Percentiles rank a stretch among this genome's conserved stretches.
phyloP scores from a whole-genome alignment of 2,888 invertebrate genomes.

The Trichogramma dendrolimi region DNA sequence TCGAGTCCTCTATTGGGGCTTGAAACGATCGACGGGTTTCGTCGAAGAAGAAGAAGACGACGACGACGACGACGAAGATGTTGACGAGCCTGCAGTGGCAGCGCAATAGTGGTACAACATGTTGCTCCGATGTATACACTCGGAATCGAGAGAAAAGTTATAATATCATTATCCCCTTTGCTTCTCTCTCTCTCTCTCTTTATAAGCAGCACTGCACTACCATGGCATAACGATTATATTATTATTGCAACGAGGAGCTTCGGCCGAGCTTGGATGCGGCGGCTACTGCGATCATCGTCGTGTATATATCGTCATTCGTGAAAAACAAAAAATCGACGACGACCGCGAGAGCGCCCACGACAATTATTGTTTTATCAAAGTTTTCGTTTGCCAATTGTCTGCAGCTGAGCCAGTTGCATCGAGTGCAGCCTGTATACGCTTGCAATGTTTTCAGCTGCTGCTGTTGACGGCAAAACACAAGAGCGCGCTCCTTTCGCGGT shows the following conservation, averaged over 20 bases:
- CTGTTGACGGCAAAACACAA: neutral
- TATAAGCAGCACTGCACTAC: neutral
- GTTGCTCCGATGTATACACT: neutral
- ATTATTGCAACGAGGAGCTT: neutral
- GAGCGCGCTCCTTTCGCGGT: too few species aligned
- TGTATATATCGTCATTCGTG: too few species aligned
- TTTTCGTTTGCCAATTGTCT: too few species aligned
- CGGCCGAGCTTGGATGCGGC: neutral
- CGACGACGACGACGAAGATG: neutral
- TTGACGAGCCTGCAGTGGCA: neutral
- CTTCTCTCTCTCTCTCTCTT: neutral
- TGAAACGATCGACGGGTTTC: neutral
- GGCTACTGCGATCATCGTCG: neutral
- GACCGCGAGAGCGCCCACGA: too few species aligned
- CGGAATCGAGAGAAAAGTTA: too few species aligned
- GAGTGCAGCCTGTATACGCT: too few species aligned
- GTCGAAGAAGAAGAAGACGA: neutral
- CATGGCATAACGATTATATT: neutral
- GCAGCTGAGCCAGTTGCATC: too few species aligned
- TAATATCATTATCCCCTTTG: neutral
- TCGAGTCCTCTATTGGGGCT: too few species aligned
- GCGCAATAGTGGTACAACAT: neutral
- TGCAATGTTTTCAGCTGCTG: neutral
- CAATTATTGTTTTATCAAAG: too few species aligned
- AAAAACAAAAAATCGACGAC: too few species aligned